A percentile compares a stretch with the other conserved stretches of the same genome.
Evolutionary conservation across 2,113 vertebrate genomes (phyloP).

Genomic region (Sturnus vulgaris): DNA sequence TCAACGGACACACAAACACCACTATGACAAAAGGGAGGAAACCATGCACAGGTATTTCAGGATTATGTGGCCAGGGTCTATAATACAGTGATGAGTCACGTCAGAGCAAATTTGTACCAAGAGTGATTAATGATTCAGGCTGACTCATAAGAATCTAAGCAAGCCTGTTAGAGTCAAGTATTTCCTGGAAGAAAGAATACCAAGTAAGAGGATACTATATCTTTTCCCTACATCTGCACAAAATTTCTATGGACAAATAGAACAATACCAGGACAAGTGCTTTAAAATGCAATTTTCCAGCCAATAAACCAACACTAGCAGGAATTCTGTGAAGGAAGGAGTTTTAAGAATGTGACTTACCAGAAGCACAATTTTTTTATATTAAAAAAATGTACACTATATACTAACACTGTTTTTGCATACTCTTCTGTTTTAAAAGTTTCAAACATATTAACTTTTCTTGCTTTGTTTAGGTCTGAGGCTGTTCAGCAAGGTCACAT

Average conservation of each 20-base stretch:
- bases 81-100: slow-evolving; percentile 63
- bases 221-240: slow-evolving; percentile 8
- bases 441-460: slow-evolving; percentile 45
- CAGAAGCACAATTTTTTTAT: slow-evolving; percentile 59
- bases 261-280: slow-evolving; percentile 49
- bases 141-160: slow-evolving; percentile 14
- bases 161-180: slow-evolving; percentile 34
- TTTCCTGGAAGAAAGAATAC: neutral
- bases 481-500: slow-evolving; percentile 60
- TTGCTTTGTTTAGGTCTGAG: slow-evolving; percentile 55
- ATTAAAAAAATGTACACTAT: slow-evolving; percentile 49
- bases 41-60: slow-evolving; percentile 72
- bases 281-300: slow-evolving; percentile 59
- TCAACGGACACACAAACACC: slow-evolving; percentile 61
- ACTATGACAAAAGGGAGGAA: slow-evolving; percentile 66
- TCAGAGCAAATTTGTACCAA: slow-evolving; percentile 21
- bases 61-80: slow-evolving; percentile 63
- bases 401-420: slow-evolving; percentile 66
- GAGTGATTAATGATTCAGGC: slow-evolving; percentile 18
- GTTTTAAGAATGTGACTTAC: slow-evolving; percentile 63
- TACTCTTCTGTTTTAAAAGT: slow-evolving; percentile 38
- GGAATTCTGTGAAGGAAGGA: slow-evolving; percentile 44
- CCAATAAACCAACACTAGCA: slow-evolving; percentile 17
- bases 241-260: slow-evolving; percentile 31
- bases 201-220: neutral